Conservation (phyloP, 1,140 invertebrate genomes). For the Eriocheir sinensis region DNA sequence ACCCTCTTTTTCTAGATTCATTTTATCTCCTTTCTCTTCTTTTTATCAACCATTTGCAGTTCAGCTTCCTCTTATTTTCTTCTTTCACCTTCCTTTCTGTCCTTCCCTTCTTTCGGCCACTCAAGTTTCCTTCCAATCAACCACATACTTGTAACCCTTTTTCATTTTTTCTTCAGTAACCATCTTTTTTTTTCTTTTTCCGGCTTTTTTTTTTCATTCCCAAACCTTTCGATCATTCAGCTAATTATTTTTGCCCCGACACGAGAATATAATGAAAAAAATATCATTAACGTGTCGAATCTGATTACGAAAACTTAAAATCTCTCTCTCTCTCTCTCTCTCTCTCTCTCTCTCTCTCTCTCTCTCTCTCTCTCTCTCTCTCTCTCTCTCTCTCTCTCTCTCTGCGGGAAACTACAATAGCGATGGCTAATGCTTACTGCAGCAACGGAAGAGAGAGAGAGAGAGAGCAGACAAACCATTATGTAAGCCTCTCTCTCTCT, state of each 20-base stretch:
- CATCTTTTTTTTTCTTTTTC: too few relatives aligned
- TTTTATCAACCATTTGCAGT: background rate
- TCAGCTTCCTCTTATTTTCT: background rate
- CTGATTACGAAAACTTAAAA: background rate
- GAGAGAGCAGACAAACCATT: too few relatives aligned
- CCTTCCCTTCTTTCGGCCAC: too few relatives aligned
- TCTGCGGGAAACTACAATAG: background rate
- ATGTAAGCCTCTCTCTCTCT: background rate
- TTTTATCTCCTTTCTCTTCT: background rate
- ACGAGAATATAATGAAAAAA: background rate
- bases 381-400: background rate
- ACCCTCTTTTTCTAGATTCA: background rate
- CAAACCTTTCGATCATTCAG: too few relatives aligned
- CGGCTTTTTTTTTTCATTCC: background rate
- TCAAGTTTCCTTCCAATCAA: too few relatives aligned
- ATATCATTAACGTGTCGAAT: constrained; percentile 2
- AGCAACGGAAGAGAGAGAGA: background rate
- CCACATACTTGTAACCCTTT: background rate
- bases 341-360: constrained; percentile 13
- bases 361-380: constrained; percentile 22
- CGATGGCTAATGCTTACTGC: background rate
- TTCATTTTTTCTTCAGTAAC: background rate
- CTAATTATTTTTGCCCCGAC: background rate
- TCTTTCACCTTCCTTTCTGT: too few relatives aligned
- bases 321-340: background rate